Conservation (phyloP, 2,888 invertebrate species). For the Pseudococcus jackbeardsleyi region DNA sequence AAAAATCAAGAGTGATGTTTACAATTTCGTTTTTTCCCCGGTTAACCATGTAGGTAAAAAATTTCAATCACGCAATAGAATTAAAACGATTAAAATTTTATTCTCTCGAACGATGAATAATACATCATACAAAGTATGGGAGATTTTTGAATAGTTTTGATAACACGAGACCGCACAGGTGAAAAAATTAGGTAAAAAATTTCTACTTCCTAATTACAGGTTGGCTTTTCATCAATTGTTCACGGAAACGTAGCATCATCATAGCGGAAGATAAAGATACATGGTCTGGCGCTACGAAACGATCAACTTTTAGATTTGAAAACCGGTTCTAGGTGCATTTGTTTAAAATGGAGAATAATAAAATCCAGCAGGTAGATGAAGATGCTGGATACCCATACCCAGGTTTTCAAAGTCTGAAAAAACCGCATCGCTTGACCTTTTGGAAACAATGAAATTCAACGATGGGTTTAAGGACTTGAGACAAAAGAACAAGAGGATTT, state of each 20-base stretch:
- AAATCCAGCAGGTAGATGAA: not conserved
- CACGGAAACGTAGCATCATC: constrained; percentile 30
- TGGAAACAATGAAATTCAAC: not conserved
- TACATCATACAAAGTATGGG: not conserved
- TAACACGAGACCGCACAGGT: not conserved
- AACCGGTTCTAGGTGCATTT: constrained; percentile 12
- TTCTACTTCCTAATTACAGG: not conserved
- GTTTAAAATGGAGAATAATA: constrained; percentile 5
- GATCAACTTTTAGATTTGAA: not conserved
- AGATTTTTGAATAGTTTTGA: not conserved
- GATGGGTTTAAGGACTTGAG: not conserved
- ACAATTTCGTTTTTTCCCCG: too few relatives aligned
- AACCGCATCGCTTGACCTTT: not conserved
- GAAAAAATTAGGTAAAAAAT: not conserved
- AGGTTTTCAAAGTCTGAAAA: constrained; percentile 22
- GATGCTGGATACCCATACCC: not conserved
- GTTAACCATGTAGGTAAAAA: too few relatives aligned
- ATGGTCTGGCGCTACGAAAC: not conserved
- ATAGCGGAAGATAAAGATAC: not conserved
- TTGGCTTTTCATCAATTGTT: constrained; percentile 23
- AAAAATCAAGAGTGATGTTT: too few relatives aligned
- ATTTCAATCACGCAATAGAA: too few relatives aligned
- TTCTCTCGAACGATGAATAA: not conserved
- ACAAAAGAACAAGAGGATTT: constrained; percentile 1
- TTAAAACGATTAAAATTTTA: not conserved